Base-by-base conservation (phyloP, 2,113 vertebrate genomes). In the Cercocebus atys region DNA sequence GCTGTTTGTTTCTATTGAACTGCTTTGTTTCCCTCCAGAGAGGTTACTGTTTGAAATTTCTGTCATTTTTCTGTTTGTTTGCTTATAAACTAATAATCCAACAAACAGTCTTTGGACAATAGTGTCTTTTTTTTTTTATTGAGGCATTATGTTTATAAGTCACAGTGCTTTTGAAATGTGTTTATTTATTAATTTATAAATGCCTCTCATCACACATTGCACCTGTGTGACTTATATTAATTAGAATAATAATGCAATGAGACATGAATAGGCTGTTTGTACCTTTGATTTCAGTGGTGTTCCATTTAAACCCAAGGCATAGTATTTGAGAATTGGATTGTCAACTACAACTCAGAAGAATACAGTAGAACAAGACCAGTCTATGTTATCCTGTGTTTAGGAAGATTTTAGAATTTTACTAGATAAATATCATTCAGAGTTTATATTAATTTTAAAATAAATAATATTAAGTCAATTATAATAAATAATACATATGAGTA, bases 141-240 rank as follows among this genome's bases (percentile, higher is more conserved):
- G 22, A 96, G 59, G 43, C 40, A 85, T 87, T 92, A 93, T 90
- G 97, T 97, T 96, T 96, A 95, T 94, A 96, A 96, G 97, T 90
- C 94, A 83, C 38, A 68, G 35, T 57, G 66, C 81, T 94, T 97
- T 97, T 79, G 95, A 98, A 94, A 79, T 91, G 20, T 97, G 75
- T 93, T 95, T 97, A 82, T 81, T 78, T 96, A 94, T 87, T 90
- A 87, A 82, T 90, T 97, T 88, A 92, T 91, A 93, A 96, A 76
- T 52, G 92, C 17, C 18, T 97, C 25, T 91, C 81, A 84, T 84
- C 30, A 90, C 52, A 91, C 43, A 72, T 45, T 94, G 86, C 91
- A 95, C 97, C 92, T 83, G 64, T 82, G 88, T 95, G 91, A 96
- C 89, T 97, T 97, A 83, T 55, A 84, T 87, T 96, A 95, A 94